phyloP scores from a whole-genome alignment of 2,113 vertebrate species.

The Tapirus terrestris region DNA sequence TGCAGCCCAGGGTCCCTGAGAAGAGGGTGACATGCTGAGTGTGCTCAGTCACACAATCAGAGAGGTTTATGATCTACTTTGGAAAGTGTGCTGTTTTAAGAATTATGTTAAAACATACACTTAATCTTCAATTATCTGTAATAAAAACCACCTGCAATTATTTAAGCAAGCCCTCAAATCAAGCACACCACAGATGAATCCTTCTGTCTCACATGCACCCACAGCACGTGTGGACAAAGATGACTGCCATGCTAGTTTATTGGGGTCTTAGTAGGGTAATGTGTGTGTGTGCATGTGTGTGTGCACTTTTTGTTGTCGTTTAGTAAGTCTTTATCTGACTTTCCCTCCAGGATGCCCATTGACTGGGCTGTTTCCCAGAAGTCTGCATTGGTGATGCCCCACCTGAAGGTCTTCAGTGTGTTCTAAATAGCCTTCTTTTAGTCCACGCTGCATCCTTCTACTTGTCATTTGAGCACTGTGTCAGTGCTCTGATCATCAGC shows the following conservation, averaged over 20 bases:
- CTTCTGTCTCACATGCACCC: fast-evolving
- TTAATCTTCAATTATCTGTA: background rate
- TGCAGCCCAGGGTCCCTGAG: fast-evolving
- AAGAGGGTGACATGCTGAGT: fast-evolving
- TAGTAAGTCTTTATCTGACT: background rate
- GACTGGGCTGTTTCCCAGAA: too few relatives aligned
- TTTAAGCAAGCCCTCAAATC: background rate
- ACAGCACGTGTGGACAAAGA: fast-evolving
- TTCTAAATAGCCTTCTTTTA: fast-evolving
- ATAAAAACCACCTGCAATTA: background rate
- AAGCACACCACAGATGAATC: background rate
- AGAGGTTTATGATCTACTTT: background rate
- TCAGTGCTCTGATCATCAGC: fast-evolving
- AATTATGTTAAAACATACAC: background rate
- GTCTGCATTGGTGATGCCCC: background rate
- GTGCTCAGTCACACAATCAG: fast-evolving
- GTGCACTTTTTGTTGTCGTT: too few relatives aligned
- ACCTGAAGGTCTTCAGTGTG: fast-evolving
- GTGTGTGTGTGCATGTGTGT: fast-evolving
- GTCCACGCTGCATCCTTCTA: fast-evolving
- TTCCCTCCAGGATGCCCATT: fast-evolving
- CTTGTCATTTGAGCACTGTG: fast-evolving
- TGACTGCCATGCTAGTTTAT: too few relatives aligned
- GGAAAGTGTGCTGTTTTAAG: background rate
- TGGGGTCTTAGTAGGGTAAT: background rate